A percentile compares a stretch with the other conserved stretches of the same genome.
These are phyloP conservation scores for Villa cingulata DNA, from an alignment of 2,888 invertebrate genomes.

Conservation along the genomic window DNA sequence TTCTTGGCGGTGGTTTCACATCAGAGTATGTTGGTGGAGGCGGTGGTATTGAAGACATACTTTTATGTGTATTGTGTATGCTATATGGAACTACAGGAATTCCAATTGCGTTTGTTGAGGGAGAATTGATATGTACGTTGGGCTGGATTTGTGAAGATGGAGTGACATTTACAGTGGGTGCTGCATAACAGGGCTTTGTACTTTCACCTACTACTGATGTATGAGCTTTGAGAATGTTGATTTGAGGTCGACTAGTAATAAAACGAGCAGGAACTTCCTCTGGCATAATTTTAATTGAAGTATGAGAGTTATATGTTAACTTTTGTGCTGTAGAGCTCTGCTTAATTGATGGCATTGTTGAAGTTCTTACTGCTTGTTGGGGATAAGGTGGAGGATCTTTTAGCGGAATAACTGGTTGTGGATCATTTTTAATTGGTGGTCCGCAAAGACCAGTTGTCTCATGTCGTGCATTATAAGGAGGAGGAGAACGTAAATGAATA, in stretches of 20 bases:
- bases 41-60: constrained; percentile 42
- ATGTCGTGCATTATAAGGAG: constrained; percentile 52
- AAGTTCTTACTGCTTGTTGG: constrained; percentile 29
- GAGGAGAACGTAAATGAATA: constrained; percentile 41
- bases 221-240: constrained; percentile 62
- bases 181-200: constrained; percentile 45
- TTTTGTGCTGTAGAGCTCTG: constrained; percentile 33
- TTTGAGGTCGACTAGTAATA: constrained; percentile 62
- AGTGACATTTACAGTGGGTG: constrained; percentile 29
- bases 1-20: constrained; percentile 37
- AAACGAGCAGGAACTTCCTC: constrained; percentile 64
- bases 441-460: constrained; percentile 41
- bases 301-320: neutral
- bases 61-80: constrained; percentile 48
- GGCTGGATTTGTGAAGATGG: constrained; percentile 13
- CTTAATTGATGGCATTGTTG: constrained; percentile 38
- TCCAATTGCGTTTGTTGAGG: constrained; percentile 27
- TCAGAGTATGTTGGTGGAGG: constrained; percentile 37
- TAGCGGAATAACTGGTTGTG: constrained; percentile 23
- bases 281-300: constrained; percentile 35
- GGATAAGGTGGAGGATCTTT: constrained; percentile 59
- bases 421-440: constrained; percentile 24
- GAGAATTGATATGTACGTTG: too few species aligned
- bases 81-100: constrained; percentile 39
- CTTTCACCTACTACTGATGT: constrained; percentile 52